phyloP scores from a whole-genome alignment of 2,797 vertebrate species.

The Zalophus californianus region DNA sequence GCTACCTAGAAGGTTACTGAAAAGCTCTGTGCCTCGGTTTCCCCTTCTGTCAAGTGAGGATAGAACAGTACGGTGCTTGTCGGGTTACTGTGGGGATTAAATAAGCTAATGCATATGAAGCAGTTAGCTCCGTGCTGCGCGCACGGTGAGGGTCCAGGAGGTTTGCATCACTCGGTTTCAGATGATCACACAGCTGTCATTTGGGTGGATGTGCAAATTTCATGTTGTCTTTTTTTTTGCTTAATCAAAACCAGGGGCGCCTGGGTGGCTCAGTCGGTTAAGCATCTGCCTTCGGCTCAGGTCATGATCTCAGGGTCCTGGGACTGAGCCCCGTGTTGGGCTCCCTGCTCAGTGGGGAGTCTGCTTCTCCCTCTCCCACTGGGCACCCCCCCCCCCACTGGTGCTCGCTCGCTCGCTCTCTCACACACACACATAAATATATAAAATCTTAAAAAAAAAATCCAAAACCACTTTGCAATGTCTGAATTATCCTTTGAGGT shows the following conservation, averaged over 20 bases:
- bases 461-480: background rate
- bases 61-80: background rate
- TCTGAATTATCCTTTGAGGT: background rate
- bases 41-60: background rate
- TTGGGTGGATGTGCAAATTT: background rate
- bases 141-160: fast-evolving
- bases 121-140: background rate
- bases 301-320: background rate
- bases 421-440: background rate
- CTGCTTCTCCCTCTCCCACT: background rate
- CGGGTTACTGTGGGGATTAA: background rate
- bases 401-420: background rate
- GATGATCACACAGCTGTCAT: background rate
- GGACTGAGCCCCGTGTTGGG: background rate
- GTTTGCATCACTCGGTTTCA: background rate
- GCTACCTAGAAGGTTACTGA: background rate
- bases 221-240: background rate
- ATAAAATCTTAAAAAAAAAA: background rate
- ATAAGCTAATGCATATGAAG: background rate
- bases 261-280: background rate
- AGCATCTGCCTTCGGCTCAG: background rate
- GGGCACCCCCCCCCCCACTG: no score
- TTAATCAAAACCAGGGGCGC: background rate
- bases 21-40: background rate
- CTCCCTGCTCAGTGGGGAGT: background rate